Evolutionary conservation across 2,113 vertebrate species (phyloP), one percentile per base, ranked within the genome.

Genomic region (Charina bottae): DNA sequence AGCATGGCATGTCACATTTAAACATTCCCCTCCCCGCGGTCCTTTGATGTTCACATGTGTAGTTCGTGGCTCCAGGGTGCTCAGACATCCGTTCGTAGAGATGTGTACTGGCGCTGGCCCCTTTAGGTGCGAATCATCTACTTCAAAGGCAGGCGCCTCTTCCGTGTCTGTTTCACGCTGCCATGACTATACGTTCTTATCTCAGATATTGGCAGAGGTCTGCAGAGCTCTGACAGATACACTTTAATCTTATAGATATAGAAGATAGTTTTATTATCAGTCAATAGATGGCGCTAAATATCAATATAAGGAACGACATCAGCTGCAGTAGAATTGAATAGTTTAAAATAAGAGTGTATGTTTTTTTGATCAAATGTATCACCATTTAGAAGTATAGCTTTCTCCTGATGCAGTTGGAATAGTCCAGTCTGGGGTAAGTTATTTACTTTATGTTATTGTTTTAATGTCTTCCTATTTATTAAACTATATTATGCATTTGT

Each of bases 281-380:
- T 87, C 95, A 91, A 0, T 96, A 97, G 97, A 59, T 96, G 96
- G 97, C 96, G 94, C 95, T 95, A 97, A 92, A 96, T 87, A 24
- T 9, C 93, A 90, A 85, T 2, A 58, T 0, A 92, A 64, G 0
- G 0, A 89, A 85, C 92, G 23, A n/a, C 0, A 72, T 64, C 19
- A 1, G 0, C 0, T 1, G 28, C 58, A 33, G 37, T 56, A n/a
- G 64, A 37, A 54, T 37, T 13, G 28, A 85, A 64, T 37, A 37
- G 42, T 54, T 89, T 68, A 33, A 33, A 62, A 54, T 58, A 15
- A 19, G 42, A 6, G 19, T 46, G 13, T 28, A 64, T 55, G 55
- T 42, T 42, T 78, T 19, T 72, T n/a, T 7, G 84, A 60, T n/a
- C 0, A 12, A 68, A 54, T 55, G 60, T 49, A 10, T 46, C 28